phyloP scores from a whole-genome alignment of 2,797 vertebrate genomes.

The Setipinna tenuifilis region DNA sequence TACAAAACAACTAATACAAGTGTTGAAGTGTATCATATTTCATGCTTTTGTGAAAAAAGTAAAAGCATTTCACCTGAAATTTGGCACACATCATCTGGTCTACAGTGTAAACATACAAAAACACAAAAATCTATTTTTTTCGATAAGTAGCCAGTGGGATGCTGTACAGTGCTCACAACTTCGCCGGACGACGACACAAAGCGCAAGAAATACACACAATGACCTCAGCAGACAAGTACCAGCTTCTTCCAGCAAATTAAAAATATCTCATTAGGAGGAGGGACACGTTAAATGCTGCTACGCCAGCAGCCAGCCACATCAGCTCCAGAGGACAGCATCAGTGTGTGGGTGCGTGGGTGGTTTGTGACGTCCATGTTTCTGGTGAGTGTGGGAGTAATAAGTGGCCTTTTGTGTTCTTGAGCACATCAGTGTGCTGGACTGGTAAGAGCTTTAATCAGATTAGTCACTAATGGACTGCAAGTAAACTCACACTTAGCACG shows the following conservation, averaged over 20 bases:
- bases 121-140: background rate
- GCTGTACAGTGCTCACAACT: background rate
- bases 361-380: background rate
- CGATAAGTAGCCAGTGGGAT: background rate
- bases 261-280: too few relatives aligned
- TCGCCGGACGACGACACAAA: background rate
- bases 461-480: slow-evolving; percentile 54
- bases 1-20: too few relatives aligned
- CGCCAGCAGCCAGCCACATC: background rate
- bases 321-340: slow-evolving; percentile 50
- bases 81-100: too few relatives aligned
- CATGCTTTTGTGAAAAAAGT: too few relatives aligned
- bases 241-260: too few relatives aligned
- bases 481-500: slow-evolving; percentile 52
- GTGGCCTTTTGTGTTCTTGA: background rate
- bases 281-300: too few relatives aligned
- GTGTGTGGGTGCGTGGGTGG: slow-evolving; percentile 54
- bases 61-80: too few relatives aligned
- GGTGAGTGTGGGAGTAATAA: background rate
- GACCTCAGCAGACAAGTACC: background rate
- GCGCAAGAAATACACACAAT: background rate
- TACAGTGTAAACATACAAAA: background rate
- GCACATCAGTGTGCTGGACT: slow-evolving; percentile 11
- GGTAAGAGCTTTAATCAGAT: slow-evolving; percentile 49
- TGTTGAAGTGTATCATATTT: too few relatives aligned